These are phyloP conservation scores for Drosophila littoralis DNA, from an alignment of 1,140 invertebrate species.

Conservation along the genomic window DNA sequence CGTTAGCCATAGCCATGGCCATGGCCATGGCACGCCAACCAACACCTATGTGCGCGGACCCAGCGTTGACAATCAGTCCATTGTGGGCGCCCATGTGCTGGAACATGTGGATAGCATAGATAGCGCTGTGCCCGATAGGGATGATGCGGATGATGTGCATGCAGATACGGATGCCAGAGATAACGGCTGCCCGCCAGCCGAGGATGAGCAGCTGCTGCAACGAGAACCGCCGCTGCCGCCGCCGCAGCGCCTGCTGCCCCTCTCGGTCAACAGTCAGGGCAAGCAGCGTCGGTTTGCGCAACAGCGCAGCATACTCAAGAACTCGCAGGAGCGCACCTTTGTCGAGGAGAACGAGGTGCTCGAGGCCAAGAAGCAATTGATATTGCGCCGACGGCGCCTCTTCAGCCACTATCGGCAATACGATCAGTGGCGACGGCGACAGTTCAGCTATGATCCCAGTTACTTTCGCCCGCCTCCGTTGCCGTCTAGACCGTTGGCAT, in stretches of 20 bases:
- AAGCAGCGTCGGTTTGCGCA: conserved; percentile 74
- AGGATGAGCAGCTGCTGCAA: conserved; percentile 43
- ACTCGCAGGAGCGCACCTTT: conserved; percentile 75
- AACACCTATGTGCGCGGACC: conserved; percentile 72
- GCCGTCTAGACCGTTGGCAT: conserved; percentile 70
- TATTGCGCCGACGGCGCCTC: conserved; percentile 74
- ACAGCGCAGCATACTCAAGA: conserved; percentile 80
- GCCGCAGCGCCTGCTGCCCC: conserved; percentile 57
- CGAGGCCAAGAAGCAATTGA: conserved; percentile 82
- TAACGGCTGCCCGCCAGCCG: conserved; percentile 29
- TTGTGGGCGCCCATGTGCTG: conserved; percentile 61
- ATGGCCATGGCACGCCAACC: conserved; percentile 77
- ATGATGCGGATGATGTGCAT: conserved; percentile 26
- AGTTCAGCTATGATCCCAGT: conserved; percentile 83
- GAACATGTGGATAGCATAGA: conserved; percentile 68
- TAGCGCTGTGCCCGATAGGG: conserved; percentile 20
- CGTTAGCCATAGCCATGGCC: conserved; percentile 75
- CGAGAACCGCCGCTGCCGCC: conserved; percentile 30
- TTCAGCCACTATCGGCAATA: conserved; percentile 83
- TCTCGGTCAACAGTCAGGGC: conserved; percentile 39
- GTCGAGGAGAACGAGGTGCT: conserved; percentile 76
- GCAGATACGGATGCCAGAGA: conserved; percentile 5
- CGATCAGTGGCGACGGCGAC: conserved; percentile 81
- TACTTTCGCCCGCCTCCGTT: conserved; percentile 81
- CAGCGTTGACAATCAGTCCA: conserved; percentile 74